These are phyloP conservation scores for Diaphora mendica DNA, from an alignment of 2,888 invertebrate genomes.

Conservation along the genomic window DNA sequence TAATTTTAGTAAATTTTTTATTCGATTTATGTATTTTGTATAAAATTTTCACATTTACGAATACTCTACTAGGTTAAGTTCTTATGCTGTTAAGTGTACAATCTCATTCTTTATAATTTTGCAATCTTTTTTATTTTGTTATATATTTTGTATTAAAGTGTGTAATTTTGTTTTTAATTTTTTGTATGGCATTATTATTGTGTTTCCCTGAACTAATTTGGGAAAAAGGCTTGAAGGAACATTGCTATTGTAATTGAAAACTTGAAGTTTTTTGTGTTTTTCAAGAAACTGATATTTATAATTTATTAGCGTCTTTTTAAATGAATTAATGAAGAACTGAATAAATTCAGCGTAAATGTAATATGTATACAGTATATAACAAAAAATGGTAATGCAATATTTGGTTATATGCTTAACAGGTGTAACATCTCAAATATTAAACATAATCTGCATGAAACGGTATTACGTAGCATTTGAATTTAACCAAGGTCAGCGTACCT, in stretches of 20 bases:
- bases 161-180: too few species aligned
- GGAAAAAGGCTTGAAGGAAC: background rate
- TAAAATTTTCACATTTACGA: too few species aligned
- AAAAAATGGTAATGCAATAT: background rate
- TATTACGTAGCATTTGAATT: constrained; percentile 22
- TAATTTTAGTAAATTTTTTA: too few species aligned
- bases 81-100: too few species aligned
- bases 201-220: too few species aligned
- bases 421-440: background rate
- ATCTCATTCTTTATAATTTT: background rate
- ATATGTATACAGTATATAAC: background rate
- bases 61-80: too few species aligned
- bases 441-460: constrained; percentile 9
- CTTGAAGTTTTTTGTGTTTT: background rate
- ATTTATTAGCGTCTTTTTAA: background rate
- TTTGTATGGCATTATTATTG: background rate
- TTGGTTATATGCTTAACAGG: background rate
- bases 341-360: background rate
- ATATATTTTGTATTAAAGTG: too few species aligned
- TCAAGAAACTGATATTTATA: background rate
- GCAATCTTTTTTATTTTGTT: background rate
- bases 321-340: background rate
- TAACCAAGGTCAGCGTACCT: constrained; percentile 11
- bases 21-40: too few species aligned
- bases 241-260: background rate